Evolutionary conservation across 2,888 invertebrate genomes (phyloP).

Genomic region (Choristoneura rosaceana): DNA sequence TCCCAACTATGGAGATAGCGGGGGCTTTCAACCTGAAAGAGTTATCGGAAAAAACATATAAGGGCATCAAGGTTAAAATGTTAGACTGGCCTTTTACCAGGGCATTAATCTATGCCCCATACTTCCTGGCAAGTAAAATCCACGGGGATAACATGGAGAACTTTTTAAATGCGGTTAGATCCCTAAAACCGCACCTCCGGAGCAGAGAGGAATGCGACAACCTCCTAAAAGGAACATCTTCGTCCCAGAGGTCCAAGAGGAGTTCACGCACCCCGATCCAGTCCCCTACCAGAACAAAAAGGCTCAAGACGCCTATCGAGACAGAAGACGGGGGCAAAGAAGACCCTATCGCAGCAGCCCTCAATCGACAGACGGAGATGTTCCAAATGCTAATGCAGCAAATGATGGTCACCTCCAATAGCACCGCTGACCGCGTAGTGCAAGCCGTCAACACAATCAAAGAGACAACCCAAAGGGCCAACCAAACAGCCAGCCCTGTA

Average conservation of each 20-base stretch:
- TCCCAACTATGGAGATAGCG: no score
- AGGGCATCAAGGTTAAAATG: slow-evolving; percentile 4
- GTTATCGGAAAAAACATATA: slow-evolving; percentile 3
- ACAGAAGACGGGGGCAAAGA: no score
- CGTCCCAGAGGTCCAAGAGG: background rate
- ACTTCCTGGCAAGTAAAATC: background rate
- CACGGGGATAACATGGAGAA: background rate
- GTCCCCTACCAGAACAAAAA: no score
- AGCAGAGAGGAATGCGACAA: slow-evolving; percentile 21
- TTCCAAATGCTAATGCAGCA: no score
- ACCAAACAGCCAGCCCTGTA: no score
- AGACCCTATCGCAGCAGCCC: no score
- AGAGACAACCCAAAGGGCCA: no score
- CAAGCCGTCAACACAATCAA: no score
- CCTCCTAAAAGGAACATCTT: slow-evolving; percentile 40
- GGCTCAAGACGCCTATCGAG: no score
- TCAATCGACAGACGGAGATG: no score
- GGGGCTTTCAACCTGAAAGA: background rate
- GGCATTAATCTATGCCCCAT: background rate
- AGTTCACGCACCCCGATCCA: background rate
- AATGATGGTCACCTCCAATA: no score
- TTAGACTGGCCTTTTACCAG: slow-evolving; percentile 6
- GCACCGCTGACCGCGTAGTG: no score
- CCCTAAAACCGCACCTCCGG: background rate
- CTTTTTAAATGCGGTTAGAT: background rate